Conservation (phyloP, 2,888 invertebrate genomes). For the Euproctis similis region DNA sequence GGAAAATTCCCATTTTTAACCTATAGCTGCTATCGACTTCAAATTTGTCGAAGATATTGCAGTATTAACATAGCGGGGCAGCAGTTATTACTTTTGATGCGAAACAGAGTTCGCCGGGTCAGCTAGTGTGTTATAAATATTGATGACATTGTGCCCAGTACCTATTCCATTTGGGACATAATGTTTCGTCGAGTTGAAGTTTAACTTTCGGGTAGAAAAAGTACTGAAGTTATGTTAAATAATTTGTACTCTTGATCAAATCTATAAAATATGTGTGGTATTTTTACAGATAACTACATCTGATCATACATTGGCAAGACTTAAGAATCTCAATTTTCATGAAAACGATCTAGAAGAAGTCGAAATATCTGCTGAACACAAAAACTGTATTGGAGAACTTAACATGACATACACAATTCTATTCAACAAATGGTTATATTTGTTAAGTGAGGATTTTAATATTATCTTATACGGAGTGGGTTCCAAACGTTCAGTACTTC, state of each 20-base stretch:
- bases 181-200: no score
- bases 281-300: constrained; percentile 78
- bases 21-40: no score
- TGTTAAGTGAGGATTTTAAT: constrained; percentile 88
- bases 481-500: constrained; percentile 87
- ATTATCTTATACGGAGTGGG: constrained; percentile 92
- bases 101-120: no score
- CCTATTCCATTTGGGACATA: no score
- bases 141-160: no score
- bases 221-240: no score
- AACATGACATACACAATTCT: constrained; percentile 72
- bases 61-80: no score
- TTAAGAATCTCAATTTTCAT: constrained; percentile 83
- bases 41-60: no score
- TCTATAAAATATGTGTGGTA: neutral
- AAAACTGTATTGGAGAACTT: constrained; percentile 71
- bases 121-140: no score
- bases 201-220: no score
- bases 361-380: constrained; percentile 77
- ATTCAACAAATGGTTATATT: constrained; percentile 84
- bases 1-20: no score
- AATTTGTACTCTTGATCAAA: neutral
- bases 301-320: constrained; percentile 84
- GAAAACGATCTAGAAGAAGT: constrained; percentile 68
- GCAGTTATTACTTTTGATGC: no score